These are phyloP conservation scores for Clytia hemisphaerica DNA, from an alignment of 30 jellyfish, hydroid and myxozoan genomes.

Conservation along the genomic window DNA sequence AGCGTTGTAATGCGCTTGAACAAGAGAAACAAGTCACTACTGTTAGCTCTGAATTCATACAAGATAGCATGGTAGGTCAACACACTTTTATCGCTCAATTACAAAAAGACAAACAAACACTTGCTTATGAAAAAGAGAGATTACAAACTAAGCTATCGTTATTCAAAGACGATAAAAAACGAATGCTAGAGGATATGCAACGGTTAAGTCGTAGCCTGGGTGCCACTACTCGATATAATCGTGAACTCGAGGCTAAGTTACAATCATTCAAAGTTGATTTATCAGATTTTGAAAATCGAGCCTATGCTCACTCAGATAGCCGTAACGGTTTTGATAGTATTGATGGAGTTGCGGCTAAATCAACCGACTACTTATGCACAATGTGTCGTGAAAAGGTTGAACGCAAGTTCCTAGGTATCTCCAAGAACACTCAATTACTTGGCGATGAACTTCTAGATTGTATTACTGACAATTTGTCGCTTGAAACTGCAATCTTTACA, in stretches of 20 bases:
- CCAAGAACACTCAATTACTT: conserved; percentile 59
- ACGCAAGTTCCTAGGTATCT: conserved; percentile 65
- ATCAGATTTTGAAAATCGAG: conserved; percentile 45
- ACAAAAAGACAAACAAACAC: conserved; percentile 67
- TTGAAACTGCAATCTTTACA: conserved; percentile 90
- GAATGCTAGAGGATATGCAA: conserved; percentile 85
- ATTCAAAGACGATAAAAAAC: conserved; percentile 77
- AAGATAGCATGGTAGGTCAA: conserved; percentile 75
- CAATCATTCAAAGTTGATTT: conserved; percentile 71
- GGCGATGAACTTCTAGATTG: conserved; percentile 96
- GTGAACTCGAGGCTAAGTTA: conserved; percentile 65
- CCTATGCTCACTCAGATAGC: conserved; percentile 38
- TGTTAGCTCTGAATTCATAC: conserved; percentile 70
- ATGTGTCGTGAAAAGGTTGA: conserved; percentile 50
- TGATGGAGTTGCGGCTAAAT: conserved; percentile 11
- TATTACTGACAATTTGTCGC: conserved; percentile 79
- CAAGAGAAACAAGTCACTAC: conserved; percentile 66
- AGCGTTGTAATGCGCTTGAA: conserved; percentile 64
- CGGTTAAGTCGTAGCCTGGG: conserved; percentile 70
- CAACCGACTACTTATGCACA: conserved; percentile 64
- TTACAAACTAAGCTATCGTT: conserved; percentile 69
- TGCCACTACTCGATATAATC: conserved; percentile 80
- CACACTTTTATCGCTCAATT: conserved; percentile 50
- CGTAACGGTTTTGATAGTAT: conserved; percentile 43
- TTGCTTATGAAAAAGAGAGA: conserved; percentile 69